Evolutionary conservation across 1,140 invertebrate species (phyloP), one percentile per base, ranked within the genome.

Genomic region (Neodiprion virginianus): DNA sequence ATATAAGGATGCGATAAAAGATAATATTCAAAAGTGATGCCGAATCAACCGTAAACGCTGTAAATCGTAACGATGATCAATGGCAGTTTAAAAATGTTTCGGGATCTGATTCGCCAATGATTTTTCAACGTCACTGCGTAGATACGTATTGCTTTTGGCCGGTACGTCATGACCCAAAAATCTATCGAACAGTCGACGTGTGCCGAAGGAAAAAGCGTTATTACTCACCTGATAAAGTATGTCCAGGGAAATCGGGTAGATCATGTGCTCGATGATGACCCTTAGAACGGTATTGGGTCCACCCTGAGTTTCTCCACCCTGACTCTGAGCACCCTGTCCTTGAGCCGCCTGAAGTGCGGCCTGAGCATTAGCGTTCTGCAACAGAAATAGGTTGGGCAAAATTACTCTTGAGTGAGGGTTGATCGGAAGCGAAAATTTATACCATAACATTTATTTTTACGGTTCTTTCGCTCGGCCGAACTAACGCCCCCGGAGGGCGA

Each of bases 241-340:
- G 85, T 99, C 98, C 81, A 99, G 92, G 50, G 97, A 97, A 77
- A 99, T 98, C 12, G 98, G 97, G 88, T 99, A 99, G 75, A 99
- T 91, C 94, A 99, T 96, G 89, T 99, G 97, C 88, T 99, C 98
- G 79, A 99, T 94, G 87, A 99, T 99, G 69, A 99, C 98, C 74
- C 98, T 93, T 65, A 99, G 93, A 72, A 99, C 98, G 40, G 97
- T 98, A 86, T 98, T 98, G 67, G 96, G 96, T 73, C 97, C 96
- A 76, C 96, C 96, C 88, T 96, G 95, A 11, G 94, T 95, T 75
- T 95, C 87, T 47, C 88, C 86, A 82, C 93, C 91, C 87, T 94
- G 85, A 89, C 89, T 85, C 69, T 90, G 79, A 85, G 92, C 87
- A 82, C 92, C 86, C 91, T 93, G 81, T 80, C 89, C 92, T 78